Evolutionary conservation across 2,888 invertebrate species (phyloP).

Genomic region (Herminia tarsipennalis): DNA sequence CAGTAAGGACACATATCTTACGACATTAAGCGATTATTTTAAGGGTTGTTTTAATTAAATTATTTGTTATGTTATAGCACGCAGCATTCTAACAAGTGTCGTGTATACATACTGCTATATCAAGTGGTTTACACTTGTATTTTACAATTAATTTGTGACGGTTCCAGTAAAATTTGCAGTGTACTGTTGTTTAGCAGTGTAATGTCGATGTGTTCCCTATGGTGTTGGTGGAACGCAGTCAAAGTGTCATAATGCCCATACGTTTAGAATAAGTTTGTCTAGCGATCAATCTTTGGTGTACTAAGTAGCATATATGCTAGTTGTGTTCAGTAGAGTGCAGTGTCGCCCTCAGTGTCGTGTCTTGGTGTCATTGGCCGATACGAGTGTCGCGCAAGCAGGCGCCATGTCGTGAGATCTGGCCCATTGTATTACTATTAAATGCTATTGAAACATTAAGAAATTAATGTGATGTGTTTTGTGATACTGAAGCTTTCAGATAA

Average conservation of each 20-base stretch:
- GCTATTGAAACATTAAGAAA: constrained; percentile 23
- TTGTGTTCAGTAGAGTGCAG: constrained; percentile 5
- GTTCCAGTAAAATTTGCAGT: constrained; percentile 22
- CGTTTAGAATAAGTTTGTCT: constrained; percentile 42
- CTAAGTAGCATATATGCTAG: constrained; percentile 27
- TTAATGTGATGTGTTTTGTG: constrained; percentile 58
- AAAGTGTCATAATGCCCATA: constrained; percentile 48
- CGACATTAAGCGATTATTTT: constrained; percentile 13
- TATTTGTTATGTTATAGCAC: constrained; percentile 26
- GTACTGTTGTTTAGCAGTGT: background rate
- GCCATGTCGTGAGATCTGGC: constrained; percentile 4
- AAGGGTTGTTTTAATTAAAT: background rate
- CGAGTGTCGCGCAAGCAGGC: background rate
- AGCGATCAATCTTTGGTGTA: constrained; percentile 48
- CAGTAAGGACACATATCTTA: constrained; percentile 15
- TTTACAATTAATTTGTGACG: constrained; percentile 12
- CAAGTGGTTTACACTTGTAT: background rate
- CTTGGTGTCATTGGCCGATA: background rate
- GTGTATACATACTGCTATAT: background rate
- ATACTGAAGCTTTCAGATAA: constrained; percentile 52
- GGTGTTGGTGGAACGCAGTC: constrained; percentile 5
- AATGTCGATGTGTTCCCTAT: constrained; percentile 1
- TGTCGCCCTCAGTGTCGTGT: background rate
- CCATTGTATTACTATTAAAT: constrained; percentile 16
- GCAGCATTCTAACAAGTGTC: constrained; percentile 14